Base-by-base conservation (phyloP, 2,797 vertebrate genomes). In the Nasua narica region DNA sequence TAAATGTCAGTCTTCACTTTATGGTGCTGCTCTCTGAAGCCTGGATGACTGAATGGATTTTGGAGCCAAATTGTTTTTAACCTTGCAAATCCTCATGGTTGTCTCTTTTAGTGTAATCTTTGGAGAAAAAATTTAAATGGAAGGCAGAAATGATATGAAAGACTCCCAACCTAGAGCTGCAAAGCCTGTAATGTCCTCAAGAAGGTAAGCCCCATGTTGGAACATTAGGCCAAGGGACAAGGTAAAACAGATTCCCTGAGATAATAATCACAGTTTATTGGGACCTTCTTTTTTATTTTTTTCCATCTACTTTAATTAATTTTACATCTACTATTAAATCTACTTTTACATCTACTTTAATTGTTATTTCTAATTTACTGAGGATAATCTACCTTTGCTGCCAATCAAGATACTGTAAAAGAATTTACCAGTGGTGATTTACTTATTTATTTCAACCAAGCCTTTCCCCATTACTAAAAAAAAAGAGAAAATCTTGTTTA, bases 1-100 rank as follows among this genome's bases (percentile, higher is more conserved):
- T 88, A 97, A 97, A 95, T 81, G 97, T 94, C 94, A 94, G 88
- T 97, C 97, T 97, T 97, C 96, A 62, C 79, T 94, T 95, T 69
- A 93, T 62, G 94, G 81, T 76, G 32, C 40, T 74, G 27, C 23
- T 90, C 23, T 90, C 79, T 91, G 46, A 94, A 85, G 40, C 54
- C 29, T 83, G 83, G 82, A 48, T 72, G 23, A 84, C 56, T 69
- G 32, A 86, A 50, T 50, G 25, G 56, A 67, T 79, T 91, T 94
- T 6, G 9, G 54, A 84, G 50, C 35, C 86, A 87, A 87, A 83
- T 10, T 78, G 54, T 46, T 96, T 90, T 89, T 72, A 91, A 94
- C 60, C 65, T 91, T 70, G 77, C 67, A 97, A 35, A 62, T 69
- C 76, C 16, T 87, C 48, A 14, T 21, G 50, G 19, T 76, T 56